A percentile compares a stretch with the other conserved stretches of the same genome.
phyloP scores from a whole-genome alignment of 92 coral and sea anemone species.

The Ricordea florida region DNA sequence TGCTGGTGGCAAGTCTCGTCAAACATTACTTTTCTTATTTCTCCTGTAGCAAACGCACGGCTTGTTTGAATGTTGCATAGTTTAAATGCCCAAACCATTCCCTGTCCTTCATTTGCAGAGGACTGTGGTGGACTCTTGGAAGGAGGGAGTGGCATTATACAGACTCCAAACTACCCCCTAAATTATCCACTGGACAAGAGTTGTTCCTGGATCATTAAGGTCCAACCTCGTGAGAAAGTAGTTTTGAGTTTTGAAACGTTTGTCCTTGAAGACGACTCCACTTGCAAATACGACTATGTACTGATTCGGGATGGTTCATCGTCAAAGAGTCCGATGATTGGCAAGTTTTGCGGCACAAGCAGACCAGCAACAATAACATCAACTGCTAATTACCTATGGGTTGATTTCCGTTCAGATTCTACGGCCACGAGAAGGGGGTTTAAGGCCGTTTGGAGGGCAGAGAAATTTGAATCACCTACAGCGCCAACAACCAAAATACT shows the following conservation, averaged over 20 bases:
- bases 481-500: too few species aligned
- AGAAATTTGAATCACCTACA: not conserved
- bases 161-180: slow-evolving; percentile 63
- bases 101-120: not conserved
- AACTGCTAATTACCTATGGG: slow-evolving; percentile 48
- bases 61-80: too few species aligned
- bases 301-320: slow-evolving; percentile 78
- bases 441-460: slow-evolving; percentile 52
- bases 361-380: slow-evolving; percentile 69
- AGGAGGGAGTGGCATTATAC: slow-evolving; percentile 26
- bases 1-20: too few species aligned
- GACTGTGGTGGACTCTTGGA: slow-evolving; percentile 41
- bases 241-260: slow-evolving; percentile 75
- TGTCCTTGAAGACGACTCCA: slow-evolving; percentile 58
- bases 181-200: slow-evolving; percentile 36
- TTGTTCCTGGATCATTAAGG: slow-evolving; percentile 57
- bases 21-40: too few species aligned
- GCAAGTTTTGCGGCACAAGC: slow-evolving; percentile 77
- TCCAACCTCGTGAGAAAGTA: slow-evolving; percentile 39
- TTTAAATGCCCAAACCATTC: not conserved
- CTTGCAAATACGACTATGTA: slow-evolving; percentile 83
- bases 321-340: slow-evolving; percentile 55
- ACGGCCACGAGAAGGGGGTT: slow-evolving; percentile 62
- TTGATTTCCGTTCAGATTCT: slow-evolving; percentile 70
- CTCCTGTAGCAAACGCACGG: too few species aligned